Percentiles rank a stretch among this genome's conserved stretches.
Conservation (phyloP, 2,888 invertebrate species). For the Xestia xanthographa region DNA sequence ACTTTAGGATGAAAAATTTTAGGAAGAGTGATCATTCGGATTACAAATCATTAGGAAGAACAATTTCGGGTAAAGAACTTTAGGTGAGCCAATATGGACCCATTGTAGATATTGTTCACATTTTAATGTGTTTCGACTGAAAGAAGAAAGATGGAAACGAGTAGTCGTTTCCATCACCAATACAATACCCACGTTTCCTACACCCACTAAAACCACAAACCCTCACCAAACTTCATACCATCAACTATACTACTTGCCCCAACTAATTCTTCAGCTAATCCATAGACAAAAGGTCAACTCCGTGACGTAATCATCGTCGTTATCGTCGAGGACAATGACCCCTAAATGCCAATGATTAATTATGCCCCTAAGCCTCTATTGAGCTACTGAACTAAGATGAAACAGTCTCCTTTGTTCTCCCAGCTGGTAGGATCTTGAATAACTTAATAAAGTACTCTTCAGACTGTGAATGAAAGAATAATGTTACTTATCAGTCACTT, state of each 20-base stretch:
- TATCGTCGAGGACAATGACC: slow-evolving; percentile 39
- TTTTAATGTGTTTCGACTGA: too few relatives aligned
- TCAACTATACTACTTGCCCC: neutral
- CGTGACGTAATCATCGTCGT: slow-evolving; percentile 43
- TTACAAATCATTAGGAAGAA: too few relatives aligned
- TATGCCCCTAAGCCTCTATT: slow-evolving; percentile 38
- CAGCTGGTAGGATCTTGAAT: slow-evolving; percentile 46
- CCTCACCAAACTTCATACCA: neutral
- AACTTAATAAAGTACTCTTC: slow-evolving; percentile 56
- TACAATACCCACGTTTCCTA: neutral
- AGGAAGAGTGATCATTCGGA: too few relatives aligned
- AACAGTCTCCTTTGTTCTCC: slow-evolving; percentile 50
- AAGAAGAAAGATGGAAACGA: too few relatives aligned
- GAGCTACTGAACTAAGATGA: slow-evolving; percentile 49
- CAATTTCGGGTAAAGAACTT: too few relatives aligned
- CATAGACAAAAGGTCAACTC: slow-evolving; percentile 53
- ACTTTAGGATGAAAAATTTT: too few relatives aligned
- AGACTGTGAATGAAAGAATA: slow-evolving; percentile 44
- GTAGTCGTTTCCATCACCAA: neutral
- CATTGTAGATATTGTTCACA: too few relatives aligned
- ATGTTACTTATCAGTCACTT: slow-evolving; percentile 41
- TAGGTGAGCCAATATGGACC: too few relatives aligned
- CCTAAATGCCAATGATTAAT: slow-evolving; percentile 58
- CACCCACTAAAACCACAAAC: neutral
- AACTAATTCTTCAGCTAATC: slow-evolving; percentile 31